Evolutionary conservation across 2,797 vertebrate species (phyloP), one percentile per base, ranked within the genome.

Genomic region (Thripadectes ignobilis): DNA sequence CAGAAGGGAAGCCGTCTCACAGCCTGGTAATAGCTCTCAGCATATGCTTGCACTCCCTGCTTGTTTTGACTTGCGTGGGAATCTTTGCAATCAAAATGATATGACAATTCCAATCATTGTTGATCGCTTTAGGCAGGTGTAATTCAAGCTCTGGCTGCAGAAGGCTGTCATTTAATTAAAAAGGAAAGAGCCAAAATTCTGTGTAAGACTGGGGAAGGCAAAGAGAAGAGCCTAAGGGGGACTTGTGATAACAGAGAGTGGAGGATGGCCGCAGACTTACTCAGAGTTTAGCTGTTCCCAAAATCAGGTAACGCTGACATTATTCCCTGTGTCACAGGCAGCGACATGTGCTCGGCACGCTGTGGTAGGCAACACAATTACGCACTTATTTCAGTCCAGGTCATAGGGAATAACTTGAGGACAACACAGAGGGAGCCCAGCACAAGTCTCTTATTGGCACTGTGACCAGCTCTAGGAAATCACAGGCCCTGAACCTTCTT

Each of bases 111-210:
- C 85, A 89, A 71, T 93, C 91, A 41, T 65, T 73, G 55, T 32
- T 22, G 34, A 78, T 92, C 3, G 68, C 95, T 96, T 81, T 48
- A 93, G 89, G 90, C 96, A 96, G 94, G 91, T 96, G 79, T 95
- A 89, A 93, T 92, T 93, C 90, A 88, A 74, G 84, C 86, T 85
- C 88, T 88, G 92, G 71, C 84, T 92, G 88, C 94, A 91, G 88
- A 95, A 6, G 5, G 74, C 48, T 96, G 93, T 86, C 73, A 68
- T 92, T 94, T 96, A 92, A 97, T 96, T 95, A 96, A 93, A 49
- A 58, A 38, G 27, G 67, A 36, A 82, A 85, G 58, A 96, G 88
- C 86, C 95, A 94, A 95, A 94, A 92, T 89, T 81, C 91, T 77
- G 41, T 16, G 0, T 62, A 74, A 89, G 43, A 24, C 52, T 67